Conservation (phyloP, 2,888 invertebrate species). For the Drosophila ezoana region DNA sequence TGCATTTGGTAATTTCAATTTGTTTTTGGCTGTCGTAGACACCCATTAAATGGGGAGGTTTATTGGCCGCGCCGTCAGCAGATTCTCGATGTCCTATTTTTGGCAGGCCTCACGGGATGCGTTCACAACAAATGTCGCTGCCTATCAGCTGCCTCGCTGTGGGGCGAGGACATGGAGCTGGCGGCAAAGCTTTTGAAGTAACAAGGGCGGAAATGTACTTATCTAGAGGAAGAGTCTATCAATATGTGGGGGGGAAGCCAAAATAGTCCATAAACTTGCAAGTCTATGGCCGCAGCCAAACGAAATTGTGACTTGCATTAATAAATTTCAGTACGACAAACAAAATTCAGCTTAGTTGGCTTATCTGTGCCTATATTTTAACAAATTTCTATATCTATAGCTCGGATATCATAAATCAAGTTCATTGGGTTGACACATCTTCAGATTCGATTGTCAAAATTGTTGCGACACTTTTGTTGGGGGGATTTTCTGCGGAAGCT, state of each 20-base stretch:
- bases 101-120: slow-evolving; percentile 59
- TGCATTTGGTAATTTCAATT: slow-evolving; percentile 78
- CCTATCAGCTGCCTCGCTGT: slow-evolving; percentile 26
- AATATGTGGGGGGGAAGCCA: neutral
- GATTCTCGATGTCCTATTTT: slow-evolving; percentile 51
- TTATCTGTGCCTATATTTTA: slow-evolving; percentile 3
- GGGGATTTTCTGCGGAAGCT: slow-evolving; percentile 41
- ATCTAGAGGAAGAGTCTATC: slow-evolving; percentile 3
- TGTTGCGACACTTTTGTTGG: slow-evolving; percentile 33
- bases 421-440: slow-evolving; percentile 38
- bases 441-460: slow-evolving; percentile 53
- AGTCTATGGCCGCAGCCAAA: slow-evolving; percentile 13
- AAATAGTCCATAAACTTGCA: slow-evolving; percentile 31
- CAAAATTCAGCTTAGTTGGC: slow-evolving; percentile 11
- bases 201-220: slow-evolving; percentile 51
- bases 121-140: slow-evolving; percentile 60
- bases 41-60: slow-evolving; percentile 67
- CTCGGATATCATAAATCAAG: slow-evolving; percentile 45
- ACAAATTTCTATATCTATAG: slow-evolving; percentile 19
- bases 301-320: slow-evolving; percentile 41
- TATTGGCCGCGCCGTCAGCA: slow-evolving; percentile 49
- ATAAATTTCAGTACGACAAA: slow-evolving; percentile 41
- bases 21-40: slow-evolving; percentile 66
- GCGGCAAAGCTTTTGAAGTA: slow-evolving; percentile 60
- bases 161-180: neutral